Percentiles rank a stretch among this genome's conserved stretches.
Conservation (phyloP, 1,140 invertebrate genomes). For the Charaxes varanes region DNA sequence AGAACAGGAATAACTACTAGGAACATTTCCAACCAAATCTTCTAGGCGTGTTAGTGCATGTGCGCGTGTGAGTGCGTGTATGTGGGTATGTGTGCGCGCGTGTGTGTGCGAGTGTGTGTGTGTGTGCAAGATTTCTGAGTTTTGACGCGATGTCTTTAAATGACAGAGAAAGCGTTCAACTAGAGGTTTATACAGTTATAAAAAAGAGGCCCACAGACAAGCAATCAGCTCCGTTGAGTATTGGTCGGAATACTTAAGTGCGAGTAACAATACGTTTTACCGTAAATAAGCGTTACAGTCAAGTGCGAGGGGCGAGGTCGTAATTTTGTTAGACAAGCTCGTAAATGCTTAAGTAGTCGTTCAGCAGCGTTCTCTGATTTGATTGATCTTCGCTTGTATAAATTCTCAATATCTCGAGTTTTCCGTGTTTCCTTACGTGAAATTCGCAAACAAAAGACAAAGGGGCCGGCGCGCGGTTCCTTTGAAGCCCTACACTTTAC, state of each 20-base stretch:
- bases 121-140: too few relatives aligned
- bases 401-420: constrained; percentile 3
- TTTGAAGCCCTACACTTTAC: constrained; percentile 9
- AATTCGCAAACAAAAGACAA: constrained; percentile 7
- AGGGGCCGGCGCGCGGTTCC: constrained; percentile 4
- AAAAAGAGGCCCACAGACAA: too few relatives aligned
- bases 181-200: too few relatives aligned
- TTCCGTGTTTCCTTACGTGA: constrained; percentile 3
- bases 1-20: too few relatives aligned
- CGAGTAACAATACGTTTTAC: constrained; percentile 4
- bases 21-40: too few relatives aligned
- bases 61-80: too few relatives aligned
- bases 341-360: constrained; percentile 52
- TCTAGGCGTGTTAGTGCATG: too few relatives aligned
- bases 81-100: too few relatives aligned
- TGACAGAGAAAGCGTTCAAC: too few relatives aligned
- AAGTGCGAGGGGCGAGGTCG: constrained; percentile 37
- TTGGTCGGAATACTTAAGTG: constrained; percentile 3
- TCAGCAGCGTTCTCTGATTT: constrained; percentile 45
- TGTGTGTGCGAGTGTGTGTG: too few relatives aligned
- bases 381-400: constrained; percentile 59
- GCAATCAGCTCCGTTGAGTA: not conserved
- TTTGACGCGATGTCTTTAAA: too few relatives aligned
- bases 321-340: constrained; percentile 44
- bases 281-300: constrained; percentile 33